A percentile compares a stretch with the other conserved stretches of the same genome.
phyloP scores from a whole-genome alignment of 53 echinoderm and acorn worm genomes.

The Holothuria scabra region DNA sequence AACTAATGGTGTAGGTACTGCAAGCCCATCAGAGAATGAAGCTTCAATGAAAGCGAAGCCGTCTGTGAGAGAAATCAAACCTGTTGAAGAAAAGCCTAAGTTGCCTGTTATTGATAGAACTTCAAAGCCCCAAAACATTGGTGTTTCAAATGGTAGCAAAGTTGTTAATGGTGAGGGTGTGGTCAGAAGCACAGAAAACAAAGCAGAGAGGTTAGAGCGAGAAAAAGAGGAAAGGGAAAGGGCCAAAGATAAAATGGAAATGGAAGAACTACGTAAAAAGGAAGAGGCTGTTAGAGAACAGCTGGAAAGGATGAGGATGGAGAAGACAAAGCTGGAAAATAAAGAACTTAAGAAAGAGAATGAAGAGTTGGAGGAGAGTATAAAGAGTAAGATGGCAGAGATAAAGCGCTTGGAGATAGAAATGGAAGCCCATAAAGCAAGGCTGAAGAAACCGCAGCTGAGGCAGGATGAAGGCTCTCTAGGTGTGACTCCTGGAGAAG shows the following conservation, averaged over 20 bases:
- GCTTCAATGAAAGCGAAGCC: too few relatives aligned
- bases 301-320: slow-evolving; percentile 66
- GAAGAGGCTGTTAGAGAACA: slow-evolving; percentile 68
- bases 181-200: too few relatives aligned
- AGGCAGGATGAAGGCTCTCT: too few relatives aligned
- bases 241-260: slow-evolving; percentile 10
- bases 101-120: slow-evolving; percentile 51
- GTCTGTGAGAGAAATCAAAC: too few relatives aligned
- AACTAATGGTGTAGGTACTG: too few relatives aligned
- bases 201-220: neutral
- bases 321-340: slow-evolving; percentile 75
- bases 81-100: neutral
- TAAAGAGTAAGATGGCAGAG: slow-evolving; percentile 51
- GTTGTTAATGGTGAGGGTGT: too few relatives aligned
- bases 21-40: too few relatives aligned
- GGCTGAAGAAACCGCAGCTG: neutral
- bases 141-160: too few relatives aligned
- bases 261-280: slow-evolving; percentile 55
- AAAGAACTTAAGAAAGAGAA: slow-evolving; percentile 77
- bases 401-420: slow-evolving; percentile 51
- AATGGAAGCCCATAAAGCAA: slow-evolving; percentile 46
- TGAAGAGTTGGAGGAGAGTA: slow-evolving; percentile 66
- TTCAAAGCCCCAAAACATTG: slow-evolving; percentile 34
- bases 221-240: neutral
- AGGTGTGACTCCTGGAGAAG: too few relatives aligned